Conservation (phyloP, 2,888 invertebrate species). For the Stenchaetothrips biformis region DNA sequence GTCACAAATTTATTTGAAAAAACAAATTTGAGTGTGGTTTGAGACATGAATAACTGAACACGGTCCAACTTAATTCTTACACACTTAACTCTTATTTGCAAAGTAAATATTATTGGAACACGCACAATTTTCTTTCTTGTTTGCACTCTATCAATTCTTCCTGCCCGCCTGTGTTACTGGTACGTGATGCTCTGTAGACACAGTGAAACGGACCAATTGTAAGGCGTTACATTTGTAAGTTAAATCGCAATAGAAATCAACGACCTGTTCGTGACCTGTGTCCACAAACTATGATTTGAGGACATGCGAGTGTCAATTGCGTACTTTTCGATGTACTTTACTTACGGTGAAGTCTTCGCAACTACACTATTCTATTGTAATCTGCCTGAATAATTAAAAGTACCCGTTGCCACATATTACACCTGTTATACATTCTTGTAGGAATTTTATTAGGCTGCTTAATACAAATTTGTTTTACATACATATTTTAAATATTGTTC, state of each 20-base stretch:
- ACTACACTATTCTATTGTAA: not conserved
- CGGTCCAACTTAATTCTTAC: not conserved
- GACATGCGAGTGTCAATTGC: too few relatives aligned
- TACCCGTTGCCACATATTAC: not conserved
- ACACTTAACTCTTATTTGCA: not conserved
- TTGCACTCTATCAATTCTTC: not conserved
- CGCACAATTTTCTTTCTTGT: not conserved
- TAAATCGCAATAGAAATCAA: not conserved
- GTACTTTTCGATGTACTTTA: too few relatives aligned
- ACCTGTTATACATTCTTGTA: slow-evolving; percentile 1
- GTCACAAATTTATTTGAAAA: not conserved
- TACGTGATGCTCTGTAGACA: not conserved
- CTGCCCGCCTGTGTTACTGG: not conserved
- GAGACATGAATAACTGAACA: not conserved
- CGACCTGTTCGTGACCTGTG: not conserved
- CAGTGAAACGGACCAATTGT: not conserved
- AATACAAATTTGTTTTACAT: slow-evolving; percentile 15
- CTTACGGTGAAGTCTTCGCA: too few relatives aligned
- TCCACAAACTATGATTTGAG: too few relatives aligned
- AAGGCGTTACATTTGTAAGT: slow-evolving; percentile 1
- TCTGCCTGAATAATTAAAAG: not conserved
- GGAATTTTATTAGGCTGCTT: not conserved
- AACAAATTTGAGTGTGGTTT: not conserved
- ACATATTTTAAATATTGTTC: slow-evolving; percentile 22
- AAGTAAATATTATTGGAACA: not conserved